These are phyloP conservation scores for Oligia fasciuncula DNA, from an alignment of 2,888 invertebrate genomes.

Conservation along the genomic window DNA sequence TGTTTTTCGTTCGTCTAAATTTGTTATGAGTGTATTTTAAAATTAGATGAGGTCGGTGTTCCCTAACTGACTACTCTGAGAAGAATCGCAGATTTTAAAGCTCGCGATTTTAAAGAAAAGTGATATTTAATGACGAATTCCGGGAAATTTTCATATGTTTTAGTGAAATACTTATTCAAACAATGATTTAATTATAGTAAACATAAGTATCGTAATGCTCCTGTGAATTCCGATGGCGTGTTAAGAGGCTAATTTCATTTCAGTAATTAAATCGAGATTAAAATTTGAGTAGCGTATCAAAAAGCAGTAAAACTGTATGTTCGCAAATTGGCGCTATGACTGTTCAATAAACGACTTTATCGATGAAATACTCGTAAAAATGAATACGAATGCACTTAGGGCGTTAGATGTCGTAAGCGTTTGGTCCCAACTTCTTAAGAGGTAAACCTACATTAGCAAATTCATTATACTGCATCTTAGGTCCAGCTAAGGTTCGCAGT, in stretches of 20 bases:
- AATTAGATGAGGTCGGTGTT: background rate
- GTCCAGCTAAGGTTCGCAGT: background rate
- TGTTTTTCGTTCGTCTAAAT: background rate
- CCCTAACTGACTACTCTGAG: background rate
- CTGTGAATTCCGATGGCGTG: constrained; percentile 67
- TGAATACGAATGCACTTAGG: constrained; percentile 37
- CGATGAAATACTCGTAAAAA: constrained; percentile 50
- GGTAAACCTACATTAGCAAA: background rate
- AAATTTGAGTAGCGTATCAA: constrained; percentile 86
- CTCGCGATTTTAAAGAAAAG: background rate
- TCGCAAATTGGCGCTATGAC: constrained; percentile 79
- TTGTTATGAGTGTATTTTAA: background rate
- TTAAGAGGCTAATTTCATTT: constrained; percentile 77
- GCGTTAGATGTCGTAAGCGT: background rate
- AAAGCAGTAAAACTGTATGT: constrained; percentile 82
- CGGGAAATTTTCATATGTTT: background rate
- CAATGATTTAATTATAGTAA: constrained; percentile 45
- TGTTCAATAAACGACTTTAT: constrained; percentile 71
- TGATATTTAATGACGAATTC: background rate
- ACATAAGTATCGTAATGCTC: constrained; percentile 61
- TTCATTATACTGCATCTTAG: background rate
- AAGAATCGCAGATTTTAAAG: background rate
- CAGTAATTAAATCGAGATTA: constrained; percentile 86
- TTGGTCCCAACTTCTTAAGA: background rate
- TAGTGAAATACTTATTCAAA: constrained; percentile 4